A percentile compares a stretch with the other conserved stretches of the same genome.
Conservation (phyloP, 2,797 vertebrate species). For the Graptemys geographica region DNA sequence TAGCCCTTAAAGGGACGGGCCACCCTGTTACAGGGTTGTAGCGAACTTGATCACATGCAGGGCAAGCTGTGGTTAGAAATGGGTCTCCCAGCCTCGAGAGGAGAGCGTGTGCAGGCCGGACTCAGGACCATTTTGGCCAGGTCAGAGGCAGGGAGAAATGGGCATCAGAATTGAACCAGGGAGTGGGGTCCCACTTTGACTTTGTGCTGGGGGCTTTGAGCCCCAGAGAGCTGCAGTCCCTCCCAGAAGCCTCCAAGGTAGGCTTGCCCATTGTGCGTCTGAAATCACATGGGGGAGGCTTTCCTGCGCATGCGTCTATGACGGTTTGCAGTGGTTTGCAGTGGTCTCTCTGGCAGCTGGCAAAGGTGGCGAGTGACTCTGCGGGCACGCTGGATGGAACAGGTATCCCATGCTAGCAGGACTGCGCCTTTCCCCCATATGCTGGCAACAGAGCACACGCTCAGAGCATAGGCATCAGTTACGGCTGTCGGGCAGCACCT, state of each 20-base stretch:
- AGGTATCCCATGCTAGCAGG: no score
- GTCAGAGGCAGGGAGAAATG: background rate
- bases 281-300: background rate
- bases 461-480: no score
- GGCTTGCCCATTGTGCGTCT: background rate
- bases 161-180: background rate
- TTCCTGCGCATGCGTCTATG: background rate
- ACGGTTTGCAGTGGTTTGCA: background rate
- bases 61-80: background rate
- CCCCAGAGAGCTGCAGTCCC: background rate
- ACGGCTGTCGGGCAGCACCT: no score
- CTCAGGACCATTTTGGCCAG: background rate
- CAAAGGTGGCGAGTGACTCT: no score
- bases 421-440: background rate
- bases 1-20: background rate
- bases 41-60: background rate
- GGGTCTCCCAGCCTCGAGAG: background rate
- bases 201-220: background rate
- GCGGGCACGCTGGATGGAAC: no score
- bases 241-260: background rate
- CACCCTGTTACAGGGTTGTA: background rate
- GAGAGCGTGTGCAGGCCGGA: background rate
- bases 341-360: background rate
- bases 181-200: background rate
- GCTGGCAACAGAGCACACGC: no score